Evolutionary conservation across 2,888 invertebrate species (phyloP), one percentile per base, ranked within the genome.

Genomic region (Scrobipalpa costella): DNA sequence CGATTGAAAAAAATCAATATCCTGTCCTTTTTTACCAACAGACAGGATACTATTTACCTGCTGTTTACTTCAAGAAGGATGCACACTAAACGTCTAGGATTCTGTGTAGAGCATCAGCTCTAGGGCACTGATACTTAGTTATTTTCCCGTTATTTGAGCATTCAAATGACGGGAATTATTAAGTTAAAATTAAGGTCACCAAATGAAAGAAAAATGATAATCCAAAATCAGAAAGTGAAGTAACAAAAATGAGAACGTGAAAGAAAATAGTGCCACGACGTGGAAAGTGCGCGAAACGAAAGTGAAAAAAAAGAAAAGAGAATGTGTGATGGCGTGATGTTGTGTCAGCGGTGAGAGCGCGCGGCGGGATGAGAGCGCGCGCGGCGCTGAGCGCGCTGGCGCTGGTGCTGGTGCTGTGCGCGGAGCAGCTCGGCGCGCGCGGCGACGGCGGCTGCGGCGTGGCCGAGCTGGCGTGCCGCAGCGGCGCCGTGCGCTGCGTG

Each of bases 401-500:
- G 88, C 90, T 66, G 93, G 94, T 72, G 96, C 96, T 83, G 67
- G 93, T 95, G 67, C 66, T 50, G 65, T 73, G 66, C 71, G 69
- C 49, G 65, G 64, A 63, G 65, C 68, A 67, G 66, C 73, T 60
- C 63, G 67, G 75, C 71, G 73, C 78, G 81, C 69, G 82, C 66
- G 85, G 82, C 66, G 83, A 79, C 38, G 85, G 83, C 62, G 85
- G 84, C 66, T 85, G 87, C 77, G 87, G 87, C 73, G 85, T 86
- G 75, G 86, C 86, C 57, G 78, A 85, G 81, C 80, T 80, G 67
- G 79, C 83, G 69, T 82, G 84, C 73, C 83, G 86, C 72, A 72
- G 77, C 76, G 97, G 97, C 86, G 94, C n/a, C 15, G 57, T 57
- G 57, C 57, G 95, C 73, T 97, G 97, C 89, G 94, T 97, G 81